Conservation (phyloP, 1,140 invertebrate species). For the Andricus grossulariae region DNA sequence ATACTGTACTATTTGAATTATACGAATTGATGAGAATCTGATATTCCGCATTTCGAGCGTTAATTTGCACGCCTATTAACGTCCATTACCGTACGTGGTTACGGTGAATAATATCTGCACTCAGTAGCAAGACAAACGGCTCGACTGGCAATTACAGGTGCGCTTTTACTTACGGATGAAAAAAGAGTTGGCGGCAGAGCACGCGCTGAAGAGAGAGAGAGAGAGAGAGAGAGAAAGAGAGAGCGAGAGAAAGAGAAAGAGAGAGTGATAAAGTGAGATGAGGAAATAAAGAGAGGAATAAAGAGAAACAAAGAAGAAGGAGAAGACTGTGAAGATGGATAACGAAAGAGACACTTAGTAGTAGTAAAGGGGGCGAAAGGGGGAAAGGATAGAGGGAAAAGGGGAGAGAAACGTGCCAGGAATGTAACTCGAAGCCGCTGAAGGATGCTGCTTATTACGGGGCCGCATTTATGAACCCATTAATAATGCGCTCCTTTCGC, state of each 20-base stretch:
- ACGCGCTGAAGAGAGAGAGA: not conserved
- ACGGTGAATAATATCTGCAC: conserved; percentile 27
- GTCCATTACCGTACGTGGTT: conserved; percentile 21
- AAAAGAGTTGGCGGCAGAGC: conserved; percentile 2
- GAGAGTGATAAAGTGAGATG: no score
- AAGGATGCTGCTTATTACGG: conserved; percentile 45
- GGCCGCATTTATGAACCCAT: conserved; percentile 44
- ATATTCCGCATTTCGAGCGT: conserved; percentile 10
- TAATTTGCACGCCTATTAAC: conserved; percentile 15
- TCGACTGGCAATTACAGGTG: conserved; percentile 21
- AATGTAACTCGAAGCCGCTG: conserved; percentile 28
- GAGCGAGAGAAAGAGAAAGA: not conserved
- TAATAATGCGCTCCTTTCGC: conserved; percentile 41
- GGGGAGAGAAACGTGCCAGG: not conserved
- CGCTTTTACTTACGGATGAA: conserved; percentile 15
- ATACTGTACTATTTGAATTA: not conserved
- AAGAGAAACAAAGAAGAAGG: not conserved
- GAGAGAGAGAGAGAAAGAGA: not conserved
- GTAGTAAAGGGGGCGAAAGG: not conserved
- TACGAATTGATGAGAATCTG: not conserved
- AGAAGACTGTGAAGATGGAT: not conserved
- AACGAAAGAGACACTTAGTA: conserved; percentile 25
- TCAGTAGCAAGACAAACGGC: conserved; percentile 24
- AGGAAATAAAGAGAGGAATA: not conserved
- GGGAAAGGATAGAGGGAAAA: conserved; percentile 2